Evolutionary conservation across 37 sponge, comb jelly and placozoan genomes (phyloP).

Genomic region (Lycopodina hypogea): DNA sequence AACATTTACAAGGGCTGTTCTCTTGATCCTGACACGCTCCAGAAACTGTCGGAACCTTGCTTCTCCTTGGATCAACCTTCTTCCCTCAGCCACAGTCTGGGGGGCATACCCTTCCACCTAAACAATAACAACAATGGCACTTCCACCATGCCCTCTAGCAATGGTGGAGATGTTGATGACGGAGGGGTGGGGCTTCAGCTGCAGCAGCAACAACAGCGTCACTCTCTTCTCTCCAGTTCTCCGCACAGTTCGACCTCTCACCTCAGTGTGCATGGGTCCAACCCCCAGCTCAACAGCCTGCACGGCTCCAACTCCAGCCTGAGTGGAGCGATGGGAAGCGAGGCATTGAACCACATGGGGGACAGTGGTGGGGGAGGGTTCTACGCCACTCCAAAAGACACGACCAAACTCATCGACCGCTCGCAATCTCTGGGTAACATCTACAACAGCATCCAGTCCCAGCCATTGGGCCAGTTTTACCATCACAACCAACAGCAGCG

Average conservation of each 20-base stretch:
- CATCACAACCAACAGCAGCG: neutral
- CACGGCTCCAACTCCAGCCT: conserved; percentile 20
- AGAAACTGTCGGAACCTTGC: conserved; percentile 1
- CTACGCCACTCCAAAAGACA: conserved; percentile 17
- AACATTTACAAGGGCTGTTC: conserved; percentile 39
- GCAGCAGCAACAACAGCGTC: conserved; percentile 5
- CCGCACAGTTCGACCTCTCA: conserved; percentile 24
- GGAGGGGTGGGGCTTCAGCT: neutral
- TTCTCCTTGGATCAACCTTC: neutral
- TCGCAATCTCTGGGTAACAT: conserved; percentile 55
- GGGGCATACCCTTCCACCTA: neutral
- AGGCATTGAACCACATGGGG: neutral
- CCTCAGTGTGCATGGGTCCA: conserved; percentile 30
- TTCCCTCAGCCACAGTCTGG: conserved; percentile 16
- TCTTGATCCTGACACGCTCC: conserved; percentile 26
- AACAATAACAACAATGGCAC: neutral
- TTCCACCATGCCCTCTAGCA: neutral
- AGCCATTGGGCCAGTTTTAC: neutral
- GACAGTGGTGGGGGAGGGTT: neutral
- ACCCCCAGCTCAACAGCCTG: conserved; percentile 11
- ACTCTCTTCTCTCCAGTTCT: neutral
- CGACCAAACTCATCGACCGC: conserved; percentile 1
- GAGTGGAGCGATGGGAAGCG: conserved; percentile 1
- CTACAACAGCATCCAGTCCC: conserved; percentile 1
- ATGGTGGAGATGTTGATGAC: neutral